phyloP scores from a whole-genome alignment of 2,888 invertebrate species.

The Priocnemis perturbator region DNA sequence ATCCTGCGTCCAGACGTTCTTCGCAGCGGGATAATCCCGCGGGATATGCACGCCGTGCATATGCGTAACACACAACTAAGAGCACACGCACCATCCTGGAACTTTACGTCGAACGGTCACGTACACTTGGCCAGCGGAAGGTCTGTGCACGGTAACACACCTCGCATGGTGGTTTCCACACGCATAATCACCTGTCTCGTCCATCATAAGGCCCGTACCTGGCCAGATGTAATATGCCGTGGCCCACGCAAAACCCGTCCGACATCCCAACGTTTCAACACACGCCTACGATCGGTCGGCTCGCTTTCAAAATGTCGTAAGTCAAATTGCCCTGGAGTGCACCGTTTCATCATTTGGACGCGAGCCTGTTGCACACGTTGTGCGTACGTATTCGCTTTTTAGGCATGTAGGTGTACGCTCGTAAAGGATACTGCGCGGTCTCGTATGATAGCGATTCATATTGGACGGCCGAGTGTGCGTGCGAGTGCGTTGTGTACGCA shows the following conservation, averaged over 20 bases:
- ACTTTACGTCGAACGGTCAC: background rate
- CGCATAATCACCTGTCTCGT: constrained; percentile 75
- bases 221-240: constrained; percentile 70
- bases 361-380: constrained; percentile 25
- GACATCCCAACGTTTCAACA: constrained; percentile 72
- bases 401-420: background rate
- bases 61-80: background rate
- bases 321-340: constrained; percentile 69
- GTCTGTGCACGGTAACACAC: constrained; percentile 5
- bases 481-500: constrained; percentile 1
- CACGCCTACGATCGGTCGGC: constrained; percentile 72
- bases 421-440: background rate
- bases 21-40: constrained; percentile 14
- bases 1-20: background rate
- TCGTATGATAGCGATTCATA: background rate
- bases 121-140: background rate
- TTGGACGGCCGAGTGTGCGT: background rate
- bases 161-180: constrained; percentile 69
- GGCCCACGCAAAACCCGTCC: constrained; percentile 73
- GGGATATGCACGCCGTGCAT: background rate
- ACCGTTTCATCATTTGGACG: constrained; percentile 67
- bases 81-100: background rate
- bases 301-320: constrained; percentile 72
- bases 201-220: constrained; percentile 68
- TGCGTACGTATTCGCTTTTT: background rate